phyloP scores from a whole-genome alignment of 2,797 vertebrate genomes.

The Morus bassanus region DNA sequence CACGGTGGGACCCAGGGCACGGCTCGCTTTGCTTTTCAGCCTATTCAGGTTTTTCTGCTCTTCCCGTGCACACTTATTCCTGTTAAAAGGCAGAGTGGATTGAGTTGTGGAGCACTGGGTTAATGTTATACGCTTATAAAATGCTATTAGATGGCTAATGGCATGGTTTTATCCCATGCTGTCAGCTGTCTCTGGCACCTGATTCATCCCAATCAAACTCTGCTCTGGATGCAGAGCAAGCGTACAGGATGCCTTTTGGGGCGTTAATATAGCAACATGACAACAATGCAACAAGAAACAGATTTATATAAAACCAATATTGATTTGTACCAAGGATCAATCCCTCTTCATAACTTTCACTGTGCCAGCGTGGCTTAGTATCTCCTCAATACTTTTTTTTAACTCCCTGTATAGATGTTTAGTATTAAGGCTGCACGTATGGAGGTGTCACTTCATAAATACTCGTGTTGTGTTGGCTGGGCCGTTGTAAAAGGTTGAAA shows the following conservation, averaged over 20 bases:
- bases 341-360: conserved; percentile 52
- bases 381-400: neutral
- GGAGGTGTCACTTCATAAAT: neutral
- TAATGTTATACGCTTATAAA: conserved; percentile 15
- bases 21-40: neutral
- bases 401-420: neutral
- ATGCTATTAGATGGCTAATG: conserved; percentile 22
- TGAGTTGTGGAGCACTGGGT: neutral
- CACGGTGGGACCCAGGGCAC: rapidly evolving
- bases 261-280: neutral
- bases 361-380: neutral
- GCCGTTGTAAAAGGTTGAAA: neutral
- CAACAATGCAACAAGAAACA: neutral
- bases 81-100: neutral
- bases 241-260: neutral
- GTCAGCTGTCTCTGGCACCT: neutral
- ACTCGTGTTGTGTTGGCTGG: neutral
- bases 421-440: neutral
- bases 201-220: neutral
- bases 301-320: conserved; percentile 30
- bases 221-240: neutral
- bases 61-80: neutral
- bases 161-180: neutral
- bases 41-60: neutral
- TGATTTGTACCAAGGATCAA: conserved; percentile 56